Evolutionary conservation across 2,113 vertebrate species (phyloP), one percentile per base, ranked within the genome.

Genomic region (Neoarius graeffei): DNA sequence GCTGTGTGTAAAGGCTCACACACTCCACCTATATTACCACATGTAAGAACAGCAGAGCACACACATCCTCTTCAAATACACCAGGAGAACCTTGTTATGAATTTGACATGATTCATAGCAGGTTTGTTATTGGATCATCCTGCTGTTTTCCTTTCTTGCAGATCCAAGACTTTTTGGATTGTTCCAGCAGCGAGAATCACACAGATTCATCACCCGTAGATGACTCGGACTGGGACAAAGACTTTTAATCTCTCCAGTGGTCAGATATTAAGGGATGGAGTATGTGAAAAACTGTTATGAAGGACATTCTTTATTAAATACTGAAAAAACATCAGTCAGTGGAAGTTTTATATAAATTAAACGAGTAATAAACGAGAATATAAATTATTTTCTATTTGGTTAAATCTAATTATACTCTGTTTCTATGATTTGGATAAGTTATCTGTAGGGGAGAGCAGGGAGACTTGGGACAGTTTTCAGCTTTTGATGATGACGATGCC

Each of bases 221-320:
- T 56, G 84, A 92, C 19, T 90, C 92, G 7, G 88, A 90, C 88
- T 96, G 94, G 94, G 94, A 94, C 84, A 84, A 87, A 35, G 93
- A 94, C 85, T 95, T 95, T 90, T 95, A 90, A 95, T 81, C 52
- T 35, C 8, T 59, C 1, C 11, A 5, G 56, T 30, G 23, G 20
- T 83, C 64, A 54, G 54, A 54, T 60, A 35, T 42, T 56, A 35
- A 35, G 57, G 25, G 73, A 89, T 35, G 69, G 25, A 83, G 23
- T 30, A 81, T 23, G 27, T 60, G 17, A 60, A 35, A 59, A 42
- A 81, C 79, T 81, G 62, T 67, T 52, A 79, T 57, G 17, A 48
- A 15, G 27, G 23, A 67, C 3, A 20, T 30, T 71, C 6, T 82
- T 30, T 71, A 85, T 81, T 50, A 3, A 59, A 56, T 7, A 56